Evolutionary conservation across 2,888 invertebrate genomes (phyloP).

Genomic region (Philaethria dido): DNA sequence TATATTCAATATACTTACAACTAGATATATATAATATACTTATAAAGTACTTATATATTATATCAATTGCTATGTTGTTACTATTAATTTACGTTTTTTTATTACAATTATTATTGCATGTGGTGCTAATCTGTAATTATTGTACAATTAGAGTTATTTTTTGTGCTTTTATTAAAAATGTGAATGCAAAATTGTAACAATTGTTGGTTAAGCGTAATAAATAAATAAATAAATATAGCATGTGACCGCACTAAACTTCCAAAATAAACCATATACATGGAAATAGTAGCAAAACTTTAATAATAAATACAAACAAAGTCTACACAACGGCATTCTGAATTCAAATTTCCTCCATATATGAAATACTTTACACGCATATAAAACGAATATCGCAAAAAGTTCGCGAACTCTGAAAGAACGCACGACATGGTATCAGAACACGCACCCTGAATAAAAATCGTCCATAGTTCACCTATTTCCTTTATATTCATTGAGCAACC

Average conservation of each 20-base stretch:
- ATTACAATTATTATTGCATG: no score
- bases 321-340: not conserved
- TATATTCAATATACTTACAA: no score
- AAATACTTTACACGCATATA: conserved; percentile 14
- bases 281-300: conserved; percentile 8
- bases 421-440: conserved; percentile 57
- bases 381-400: conserved; percentile 25
- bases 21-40: no score
- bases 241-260: not conserved
- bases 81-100: no score
- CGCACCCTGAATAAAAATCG: conserved; percentile 55
- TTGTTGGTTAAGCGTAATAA: no score
- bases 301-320: conserved; percentile 14
- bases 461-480: conserved; percentile 30
- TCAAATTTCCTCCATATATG: conserved; percentile 12
- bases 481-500: conserved; percentile 26
- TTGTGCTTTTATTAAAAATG: no score
- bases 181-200: no score
- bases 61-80: no score
- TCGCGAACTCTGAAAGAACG: conserved; percentile 60
- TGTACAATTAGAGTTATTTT: no score
- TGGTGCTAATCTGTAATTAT: no score
- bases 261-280: not conserved
- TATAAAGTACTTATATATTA: no score
- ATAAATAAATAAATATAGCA: no score